Conservation (phyloP, 2,797 vertebrate species). For the Lemur catta region DNA sequence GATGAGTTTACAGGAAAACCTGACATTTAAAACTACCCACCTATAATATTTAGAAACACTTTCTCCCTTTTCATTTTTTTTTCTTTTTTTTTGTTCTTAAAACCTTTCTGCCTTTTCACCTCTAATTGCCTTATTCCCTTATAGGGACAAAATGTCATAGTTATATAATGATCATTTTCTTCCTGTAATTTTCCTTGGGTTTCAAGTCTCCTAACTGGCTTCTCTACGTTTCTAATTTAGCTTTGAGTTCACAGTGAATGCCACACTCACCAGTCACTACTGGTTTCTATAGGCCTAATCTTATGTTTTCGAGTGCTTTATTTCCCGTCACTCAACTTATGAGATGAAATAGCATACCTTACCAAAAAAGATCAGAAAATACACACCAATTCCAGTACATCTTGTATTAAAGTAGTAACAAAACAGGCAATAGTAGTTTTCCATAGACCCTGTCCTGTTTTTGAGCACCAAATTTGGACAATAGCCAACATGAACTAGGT, state of each 20-base stretch:
- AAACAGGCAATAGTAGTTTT: constrained; percentile 20
- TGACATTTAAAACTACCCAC: constrained; percentile 59
- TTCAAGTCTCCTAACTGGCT: neutral
- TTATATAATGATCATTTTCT: constrained; percentile 6
- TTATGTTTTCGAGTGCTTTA: neutral
- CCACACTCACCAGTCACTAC: neutral
- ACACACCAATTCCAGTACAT: neutral
- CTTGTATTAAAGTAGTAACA: constrained; percentile 6
- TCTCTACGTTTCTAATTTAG: neutral
- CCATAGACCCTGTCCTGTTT: neutral
- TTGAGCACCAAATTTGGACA: constrained; percentile 9
- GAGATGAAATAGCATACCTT: neutral
- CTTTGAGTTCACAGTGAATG: neutral
- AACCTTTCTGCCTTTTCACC: neutral
- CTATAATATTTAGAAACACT: constrained; percentile 45
- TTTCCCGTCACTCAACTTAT: neutral
- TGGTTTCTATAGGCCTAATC: neutral
- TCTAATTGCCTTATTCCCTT: neutral
- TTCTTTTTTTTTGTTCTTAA: neutral
- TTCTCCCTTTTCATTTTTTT: neutral
- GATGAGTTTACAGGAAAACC: neutral
- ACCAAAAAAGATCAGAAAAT: constrained; percentile 33
- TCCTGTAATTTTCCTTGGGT: neutral
- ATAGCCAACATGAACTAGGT: constrained; percentile 2
- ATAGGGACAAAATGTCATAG: neutral